A percentile compares a stretch with the other conserved stretches of the same genome.
phyloP scores from a whole-genome alignment of 2,113 vertebrate species.

The Catharus fuscescens region DNA sequence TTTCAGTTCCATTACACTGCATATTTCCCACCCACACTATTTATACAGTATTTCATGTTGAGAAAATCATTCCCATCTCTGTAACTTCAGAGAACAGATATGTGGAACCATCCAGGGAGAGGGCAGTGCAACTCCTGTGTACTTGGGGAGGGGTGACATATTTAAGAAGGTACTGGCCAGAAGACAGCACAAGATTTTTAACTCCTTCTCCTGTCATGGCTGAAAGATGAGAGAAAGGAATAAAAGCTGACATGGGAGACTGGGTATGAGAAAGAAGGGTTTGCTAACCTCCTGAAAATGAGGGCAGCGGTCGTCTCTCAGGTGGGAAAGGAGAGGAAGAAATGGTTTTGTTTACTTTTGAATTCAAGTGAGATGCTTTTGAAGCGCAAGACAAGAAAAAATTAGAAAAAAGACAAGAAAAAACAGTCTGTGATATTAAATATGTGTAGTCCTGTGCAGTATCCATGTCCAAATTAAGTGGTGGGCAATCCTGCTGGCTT shows the following conservation, averaged over 20 bases:
- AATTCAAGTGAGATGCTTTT: background rate
- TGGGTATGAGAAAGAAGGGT: background rate
- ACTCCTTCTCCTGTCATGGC: background rate
- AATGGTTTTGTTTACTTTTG: background rate
- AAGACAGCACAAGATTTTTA: background rate
- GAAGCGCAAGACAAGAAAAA: background rate
- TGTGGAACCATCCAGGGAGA: slow-evolving; percentile 32
- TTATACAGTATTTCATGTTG: slow-evolving; percentile 42
- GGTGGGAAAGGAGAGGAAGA: background rate
- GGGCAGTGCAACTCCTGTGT: background rate
- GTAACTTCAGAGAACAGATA: slow-evolving; percentile 45
- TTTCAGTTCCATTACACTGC: slow-evolving; percentile 61
- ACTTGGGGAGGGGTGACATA: background rate
- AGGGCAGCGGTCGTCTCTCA: background rate
- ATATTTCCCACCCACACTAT: slow-evolving; percentile 50
- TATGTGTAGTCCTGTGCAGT: background rate
- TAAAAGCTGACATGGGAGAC: background rate
- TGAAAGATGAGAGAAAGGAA: background rate
- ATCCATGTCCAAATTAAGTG: rapidly evolving
- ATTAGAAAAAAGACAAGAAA: background rate
- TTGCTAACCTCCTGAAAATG: background rate
- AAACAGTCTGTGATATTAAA: background rate
- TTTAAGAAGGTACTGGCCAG: background rate
- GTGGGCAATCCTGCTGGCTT: background rate
- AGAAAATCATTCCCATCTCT: slow-evolving; percentile 49